phyloP scores from a whole-genome alignment of 2,888 invertebrate genomes.

The Pristionchus fissidentatus region DNA sequence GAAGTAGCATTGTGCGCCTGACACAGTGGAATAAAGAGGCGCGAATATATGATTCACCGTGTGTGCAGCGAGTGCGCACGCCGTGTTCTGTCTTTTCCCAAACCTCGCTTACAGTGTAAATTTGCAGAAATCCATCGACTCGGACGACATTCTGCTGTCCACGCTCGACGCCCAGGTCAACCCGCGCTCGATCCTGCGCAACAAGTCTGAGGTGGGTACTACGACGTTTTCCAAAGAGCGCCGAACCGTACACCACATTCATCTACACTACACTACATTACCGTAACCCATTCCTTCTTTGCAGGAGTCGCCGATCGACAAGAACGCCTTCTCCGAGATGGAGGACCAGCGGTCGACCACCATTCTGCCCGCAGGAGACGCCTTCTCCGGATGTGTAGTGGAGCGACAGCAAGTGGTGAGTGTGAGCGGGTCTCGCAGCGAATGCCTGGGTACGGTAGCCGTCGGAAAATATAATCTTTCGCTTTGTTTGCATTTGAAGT shows the following conservation, averaged over 20 bases:
- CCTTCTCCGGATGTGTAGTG: conserved; percentile 43
- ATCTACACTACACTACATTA: neutral
- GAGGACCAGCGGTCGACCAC: conserved; percentile 42
- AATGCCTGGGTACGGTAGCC: neutral
- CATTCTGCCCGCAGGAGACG: conserved; percentile 42
- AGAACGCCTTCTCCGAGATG: conserved; percentile 44
- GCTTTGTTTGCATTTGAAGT: too few species aligned
- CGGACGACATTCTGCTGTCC: conserved; percentile 13
- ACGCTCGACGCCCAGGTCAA: conserved; percentile 20
- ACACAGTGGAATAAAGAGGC: neutral
- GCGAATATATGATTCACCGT: neutral
- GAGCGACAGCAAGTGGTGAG: conserved; percentile 45
- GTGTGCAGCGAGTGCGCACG: neutral
- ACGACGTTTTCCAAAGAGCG: neutral
- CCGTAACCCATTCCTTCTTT: neutral
- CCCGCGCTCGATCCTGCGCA: conserved; percentile 38
- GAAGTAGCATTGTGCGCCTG: neutral
- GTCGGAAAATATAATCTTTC: neutral
- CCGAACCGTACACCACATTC: neutral
- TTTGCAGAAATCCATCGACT: conserved; percentile 18
- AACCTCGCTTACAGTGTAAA: neutral
- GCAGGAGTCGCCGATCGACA: conserved; percentile 47
- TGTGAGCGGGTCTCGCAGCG: neutral
- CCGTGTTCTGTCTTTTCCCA: neutral
- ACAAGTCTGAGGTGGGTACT: conserved; percentile 44